phyloP scores from a whole-genome alignment of 1,140 invertebrate genomes.

The Radopholus similis region DNA sequence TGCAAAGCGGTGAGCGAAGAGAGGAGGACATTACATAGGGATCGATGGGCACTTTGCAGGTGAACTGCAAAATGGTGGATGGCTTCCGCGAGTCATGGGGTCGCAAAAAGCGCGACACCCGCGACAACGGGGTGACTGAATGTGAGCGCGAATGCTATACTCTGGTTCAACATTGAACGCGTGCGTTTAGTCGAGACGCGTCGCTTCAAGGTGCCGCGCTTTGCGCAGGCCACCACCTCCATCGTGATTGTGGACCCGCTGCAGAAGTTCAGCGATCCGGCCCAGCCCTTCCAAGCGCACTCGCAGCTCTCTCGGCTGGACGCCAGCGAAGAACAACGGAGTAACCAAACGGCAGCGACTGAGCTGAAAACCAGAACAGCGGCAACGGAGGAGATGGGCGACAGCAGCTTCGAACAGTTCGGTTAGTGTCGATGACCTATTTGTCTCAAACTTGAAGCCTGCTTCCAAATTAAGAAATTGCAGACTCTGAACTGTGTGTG shows the following conservation, averaged over 20 bases:
- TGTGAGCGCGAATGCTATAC: conserved; percentile 37
- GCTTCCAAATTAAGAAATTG: neutral
- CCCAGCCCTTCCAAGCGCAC: conserved; percentile 5
- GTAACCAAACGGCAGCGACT: no score
- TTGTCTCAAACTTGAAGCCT: no score
- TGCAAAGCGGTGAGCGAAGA: conserved; percentile 44
- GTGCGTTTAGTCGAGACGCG: conserved; percentile 55
- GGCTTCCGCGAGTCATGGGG: conserved; percentile 53
- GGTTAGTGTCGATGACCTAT: neutral
- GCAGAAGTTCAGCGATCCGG: conserved; percentile 48
- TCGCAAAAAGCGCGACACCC: conserved; percentile 49
- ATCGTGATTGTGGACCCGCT: conserved; percentile 56
- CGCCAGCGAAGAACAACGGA: no score
- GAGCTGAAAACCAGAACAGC: no score
- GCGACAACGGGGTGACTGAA: conserved; percentile 49
- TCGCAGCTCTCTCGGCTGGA: neutral
- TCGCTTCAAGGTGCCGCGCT: conserved; percentile 57
- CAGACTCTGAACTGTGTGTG: conserved; percentile 36
- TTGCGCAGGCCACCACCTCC: conserved; percentile 55
- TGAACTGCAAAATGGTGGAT: conserved; percentile 44
- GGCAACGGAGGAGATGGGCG: no score
- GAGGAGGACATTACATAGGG: neutral
- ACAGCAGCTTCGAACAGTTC: neutral
- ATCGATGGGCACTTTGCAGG: conserved; percentile 15
- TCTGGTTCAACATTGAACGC: neutral